phyloP scores from a whole-genome alignment of 2,797 vertebrate genomes.

The Acipenser ruthenus region DNA sequence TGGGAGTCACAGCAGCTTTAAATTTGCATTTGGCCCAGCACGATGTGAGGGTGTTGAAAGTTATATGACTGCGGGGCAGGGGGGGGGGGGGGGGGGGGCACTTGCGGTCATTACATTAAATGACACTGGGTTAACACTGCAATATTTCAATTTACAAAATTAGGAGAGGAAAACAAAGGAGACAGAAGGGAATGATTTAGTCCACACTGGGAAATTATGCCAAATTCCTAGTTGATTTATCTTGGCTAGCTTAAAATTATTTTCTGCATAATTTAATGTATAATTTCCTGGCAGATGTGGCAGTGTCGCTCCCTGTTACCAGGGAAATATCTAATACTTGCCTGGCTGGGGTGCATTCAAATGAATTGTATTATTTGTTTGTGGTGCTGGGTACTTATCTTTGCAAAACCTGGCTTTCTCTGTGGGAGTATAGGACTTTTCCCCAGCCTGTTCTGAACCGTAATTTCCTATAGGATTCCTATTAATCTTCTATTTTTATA shows the following conservation, averaged over 20 bases:
- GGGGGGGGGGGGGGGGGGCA: neutral
- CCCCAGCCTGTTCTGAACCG: no score
- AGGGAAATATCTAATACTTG: no score
- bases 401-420: no score
- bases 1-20: no score
- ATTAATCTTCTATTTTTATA: no score
- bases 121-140: neutral
- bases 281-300: constrained; percentile 14
- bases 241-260: neutral
- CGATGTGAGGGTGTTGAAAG: no score
- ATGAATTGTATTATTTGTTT: neutral
- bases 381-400: no score
- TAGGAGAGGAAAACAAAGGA: neutral
- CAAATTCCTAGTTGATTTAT: neutral
- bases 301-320: neutral
- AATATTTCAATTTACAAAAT: neutral
- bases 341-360: no score
- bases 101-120: neutral
- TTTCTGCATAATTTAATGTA: constrained; percentile 6
- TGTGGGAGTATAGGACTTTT: no score
- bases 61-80: no score
- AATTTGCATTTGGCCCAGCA: no score
- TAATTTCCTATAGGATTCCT: no score
- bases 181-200: neutral
- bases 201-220: neutral